A percentile compares a stretch with the other conserved stretches of the same genome.
phyloP scores from a whole-genome alignment of 2,888 invertebrate genomes.

The Trisateles emortualis region DNA sequence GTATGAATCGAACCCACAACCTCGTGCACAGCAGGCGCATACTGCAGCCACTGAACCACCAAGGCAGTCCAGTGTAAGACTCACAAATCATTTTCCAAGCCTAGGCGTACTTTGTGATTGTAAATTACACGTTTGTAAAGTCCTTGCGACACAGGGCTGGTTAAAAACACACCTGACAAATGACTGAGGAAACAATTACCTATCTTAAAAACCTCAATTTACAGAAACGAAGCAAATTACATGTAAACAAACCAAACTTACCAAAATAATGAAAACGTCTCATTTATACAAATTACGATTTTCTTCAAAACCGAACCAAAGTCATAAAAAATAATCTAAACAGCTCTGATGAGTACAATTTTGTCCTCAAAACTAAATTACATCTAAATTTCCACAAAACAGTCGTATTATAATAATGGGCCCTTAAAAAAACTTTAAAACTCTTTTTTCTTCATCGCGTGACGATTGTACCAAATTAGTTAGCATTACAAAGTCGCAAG shows the following conservation, averaged over 20 bases:
- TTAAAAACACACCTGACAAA: no score
- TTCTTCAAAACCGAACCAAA: not conserved
- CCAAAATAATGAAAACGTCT: conserved; percentile 12
- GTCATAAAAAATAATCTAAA: not conserved
- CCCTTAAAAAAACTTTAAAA: conserved; percentile 39
- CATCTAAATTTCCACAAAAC: conserved; percentile 18
- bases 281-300: conserved; percentile 10
- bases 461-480: conserved; percentile 72
- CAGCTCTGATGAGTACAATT: conserved; percentile 15
- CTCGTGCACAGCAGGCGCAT: no score
- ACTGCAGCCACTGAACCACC: no score
- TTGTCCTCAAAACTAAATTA: conserved; percentile 40
- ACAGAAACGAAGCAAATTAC: no score
- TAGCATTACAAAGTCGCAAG: conserved; percentile 72
- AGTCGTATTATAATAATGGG: conserved; percentile 47
- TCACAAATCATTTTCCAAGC: no score
- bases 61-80: no score
- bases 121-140: no score
- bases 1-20: no score
- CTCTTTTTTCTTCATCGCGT: conserved; percentile 64
- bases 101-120: no score
- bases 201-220: not conserved
- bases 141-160: no score
- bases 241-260: not conserved
- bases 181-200: not conserved